phyloP scores from a whole-genome alignment of 2,888 invertebrate species.

The Drosophila mimetica region DNA sequence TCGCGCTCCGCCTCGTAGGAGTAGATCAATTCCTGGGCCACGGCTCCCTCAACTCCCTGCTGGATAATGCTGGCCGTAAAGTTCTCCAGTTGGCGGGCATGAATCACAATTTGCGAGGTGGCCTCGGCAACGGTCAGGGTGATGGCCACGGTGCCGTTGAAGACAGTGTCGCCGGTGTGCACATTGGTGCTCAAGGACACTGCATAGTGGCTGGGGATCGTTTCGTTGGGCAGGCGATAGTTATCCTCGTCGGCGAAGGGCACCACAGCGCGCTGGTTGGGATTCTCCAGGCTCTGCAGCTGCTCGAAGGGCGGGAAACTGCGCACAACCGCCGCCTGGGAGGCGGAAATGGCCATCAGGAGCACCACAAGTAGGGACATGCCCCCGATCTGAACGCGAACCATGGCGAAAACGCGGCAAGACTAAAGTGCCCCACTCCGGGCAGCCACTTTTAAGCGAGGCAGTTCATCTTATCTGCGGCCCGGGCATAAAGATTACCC shows the following conservation, averaged over 20 bases:
- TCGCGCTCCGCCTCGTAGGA: slow-evolving; percentile 65
- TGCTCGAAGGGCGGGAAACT: slow-evolving; percentile 60
- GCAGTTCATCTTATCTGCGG: slow-evolving; percentile 42
- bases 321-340: slow-evolving; percentile 57
- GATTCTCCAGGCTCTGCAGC: slow-evolving; percentile 49
- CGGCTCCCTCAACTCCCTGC: slow-evolving; percentile 7
- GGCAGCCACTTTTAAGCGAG: slow-evolving; percentile 55
- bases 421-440: slow-evolving; percentile 41
- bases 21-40: slow-evolving; percentile 6
- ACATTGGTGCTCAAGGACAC: slow-evolving; percentile 75
- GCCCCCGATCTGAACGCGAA: slow-evolving; percentile 41
- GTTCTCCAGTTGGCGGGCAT: slow-evolving; percentile 64
- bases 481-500: slow-evolving; percentile 54
- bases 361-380: slow-evolving; percentile 40
- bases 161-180: slow-evolving; percentile 64
- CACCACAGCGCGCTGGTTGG: slow-evolving; percentile 41
- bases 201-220: slow-evolving; percentile 86
- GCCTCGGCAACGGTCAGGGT: slow-evolving; percentile 53
- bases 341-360: slow-evolving; percentile 40
- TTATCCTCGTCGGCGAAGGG: slow-evolving; percentile 53
- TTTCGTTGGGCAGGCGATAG: slow-evolving; percentile 86
- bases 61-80: slow-evolving; percentile 55
- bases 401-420: slow-evolving; percentile 61
- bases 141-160: slow-evolving; percentile 73
- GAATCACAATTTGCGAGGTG: slow-evolving; percentile 69